Evolutionary conservation across 2,797 vertebrate species (phyloP), one percentile per base, ranked within the genome.

Genomic region (Arrhamphus sclerolepis): DNA sequence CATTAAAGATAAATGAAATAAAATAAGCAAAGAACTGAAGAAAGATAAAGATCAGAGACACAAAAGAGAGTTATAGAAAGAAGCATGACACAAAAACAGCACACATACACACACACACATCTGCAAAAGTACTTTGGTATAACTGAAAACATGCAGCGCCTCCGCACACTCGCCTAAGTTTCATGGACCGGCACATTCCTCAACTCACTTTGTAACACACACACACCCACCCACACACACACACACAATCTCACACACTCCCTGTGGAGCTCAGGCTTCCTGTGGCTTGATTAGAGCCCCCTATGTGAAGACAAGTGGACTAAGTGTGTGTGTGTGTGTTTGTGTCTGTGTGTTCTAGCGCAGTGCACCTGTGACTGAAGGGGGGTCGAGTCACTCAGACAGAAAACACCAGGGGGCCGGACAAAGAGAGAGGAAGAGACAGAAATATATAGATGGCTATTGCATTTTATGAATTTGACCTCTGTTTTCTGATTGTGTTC

Each of bases 241-340:
- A 40, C 51, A 22, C 51, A 16, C 29, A 7, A 28, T 48, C 24
- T 40, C 31, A 76, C 83, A 78, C 80, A 38, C 61, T 85, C 86
- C 92, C 93, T 82, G 87, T 69, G 61, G 93, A 94, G 92, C 90
- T 88, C 87, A 83, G 75, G 91, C 93, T 87, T 92, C 90, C 93
- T 94, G 95, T 92, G 85, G 92, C 88, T 94, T 94, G 95, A 95
- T 95, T 94, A 93, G 88, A 73, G 91, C 76, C 89, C 93, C 91
- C 92, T 84, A 91, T 81, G 92, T 76, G 90, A 95, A 95, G 95
- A 96, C 94, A 95, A 95, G 95, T 96, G 95, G 89, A 91, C 88
- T 77, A 82, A 76, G 84, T 67, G 1, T 41, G 49, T 41, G 66
- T 46, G 68, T 66, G 65, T 56, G 56, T 56, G 62, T 46, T 48